A percentile compares a stretch with the other conserved stretches of the same genome.
Conservation (phyloP, 1,140 invertebrate genomes). For the Drosophila sechellia region DNA sequence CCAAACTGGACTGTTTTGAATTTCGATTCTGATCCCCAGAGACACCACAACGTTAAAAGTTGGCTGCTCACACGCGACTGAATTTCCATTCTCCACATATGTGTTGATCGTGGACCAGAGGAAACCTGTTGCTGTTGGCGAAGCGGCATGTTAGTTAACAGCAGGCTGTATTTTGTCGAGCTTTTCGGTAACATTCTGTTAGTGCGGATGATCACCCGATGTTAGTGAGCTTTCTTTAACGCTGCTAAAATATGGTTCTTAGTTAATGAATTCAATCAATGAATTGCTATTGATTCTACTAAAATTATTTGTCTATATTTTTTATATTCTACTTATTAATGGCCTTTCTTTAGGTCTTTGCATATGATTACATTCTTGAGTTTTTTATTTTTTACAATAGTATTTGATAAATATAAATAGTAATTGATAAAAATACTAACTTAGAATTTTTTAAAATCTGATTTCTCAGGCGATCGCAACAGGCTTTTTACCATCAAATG, state of each 20-base stretch:
- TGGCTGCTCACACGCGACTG: slow-evolving; percentile 60
- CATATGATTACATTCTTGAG: too few relatives aligned
- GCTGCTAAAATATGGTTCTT: background rate
- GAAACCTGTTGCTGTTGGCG: slow-evolving; percentile 66
- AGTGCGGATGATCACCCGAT: slow-evolving; percentile 4
- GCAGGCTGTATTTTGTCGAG: slow-evolving; percentile 14
- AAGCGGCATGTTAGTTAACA: slow-evolving; percentile 40
- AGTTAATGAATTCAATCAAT: background rate
- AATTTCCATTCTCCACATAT: slow-evolving; percentile 56
- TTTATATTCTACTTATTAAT: too few relatives aligned
- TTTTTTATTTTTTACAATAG: too few relatives aligned
- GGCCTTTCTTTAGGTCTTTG: too few relatives aligned
- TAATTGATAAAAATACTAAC: too few relatives aligned
- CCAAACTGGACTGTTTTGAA: slow-evolving; percentile 44
- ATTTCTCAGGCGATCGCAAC: too few relatives aligned
- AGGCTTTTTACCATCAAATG: slow-evolving; percentile 31
- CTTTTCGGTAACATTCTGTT: slow-evolving; percentile 26
- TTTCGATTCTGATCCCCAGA: slow-evolving; percentile 8
- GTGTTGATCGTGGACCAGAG: slow-evolving; percentile 27
- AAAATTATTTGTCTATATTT: too few relatives aligned
- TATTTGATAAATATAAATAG: too few relatives aligned
- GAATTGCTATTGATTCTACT: too few relatives aligned
- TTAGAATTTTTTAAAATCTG: too few relatives aligned
- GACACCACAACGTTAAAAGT: slow-evolving; percentile 47
- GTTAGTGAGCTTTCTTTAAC: background rate